Conservation (phyloP, 2,888 invertebrate genomes). For the Mesoligia furuncula region DNA sequence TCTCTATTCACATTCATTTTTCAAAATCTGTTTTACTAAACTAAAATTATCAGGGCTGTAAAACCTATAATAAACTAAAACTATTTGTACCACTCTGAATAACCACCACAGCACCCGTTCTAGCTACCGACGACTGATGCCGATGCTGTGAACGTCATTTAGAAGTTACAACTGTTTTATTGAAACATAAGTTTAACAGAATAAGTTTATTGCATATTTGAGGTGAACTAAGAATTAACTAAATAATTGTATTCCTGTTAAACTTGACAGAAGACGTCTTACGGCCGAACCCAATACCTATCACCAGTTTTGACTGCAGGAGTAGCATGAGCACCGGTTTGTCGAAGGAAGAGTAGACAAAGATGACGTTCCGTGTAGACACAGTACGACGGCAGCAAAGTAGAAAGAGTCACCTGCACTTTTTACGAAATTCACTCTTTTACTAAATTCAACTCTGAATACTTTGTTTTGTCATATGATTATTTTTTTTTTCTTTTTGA, state of each 20-base stretch:
- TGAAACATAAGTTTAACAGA: slow-evolving; percentile 66
- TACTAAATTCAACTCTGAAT: no score
- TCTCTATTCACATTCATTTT: slow-evolving; percentile 80
- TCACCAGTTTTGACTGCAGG: no score
- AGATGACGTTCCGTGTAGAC: no score
- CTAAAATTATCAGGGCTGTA: slow-evolving; percentile 83
- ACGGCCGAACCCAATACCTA: no score
- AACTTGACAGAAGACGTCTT: slow-evolving; percentile 4
- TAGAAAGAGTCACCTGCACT: no score
- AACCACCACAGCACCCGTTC: slow-evolving; percentile 48
- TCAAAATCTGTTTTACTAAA: slow-evolving; percentile 74
- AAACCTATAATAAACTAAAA: slow-evolving; percentile 79
- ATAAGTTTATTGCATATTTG: slow-evolving; percentile 63
- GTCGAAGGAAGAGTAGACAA: no score
- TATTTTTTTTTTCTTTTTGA: no score
- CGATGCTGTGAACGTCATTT: slow-evolving; percentile 40
- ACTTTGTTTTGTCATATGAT: no score
- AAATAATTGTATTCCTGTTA: slow-evolving; percentile 14
- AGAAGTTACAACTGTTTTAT: slow-evolving; percentile 48
- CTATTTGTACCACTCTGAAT: slow-evolving; percentile 61
- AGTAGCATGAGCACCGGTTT: no score
- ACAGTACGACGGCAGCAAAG: no score
- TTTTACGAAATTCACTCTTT: no score
- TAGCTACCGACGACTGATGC: background rate
- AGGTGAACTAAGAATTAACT: slow-evolving; percentile 60